These are phyloP conservation scores for Catharus fuscescens DNA, from an alignment of 2,113 vertebrate genomes.

Conservation along the genomic window DNA sequence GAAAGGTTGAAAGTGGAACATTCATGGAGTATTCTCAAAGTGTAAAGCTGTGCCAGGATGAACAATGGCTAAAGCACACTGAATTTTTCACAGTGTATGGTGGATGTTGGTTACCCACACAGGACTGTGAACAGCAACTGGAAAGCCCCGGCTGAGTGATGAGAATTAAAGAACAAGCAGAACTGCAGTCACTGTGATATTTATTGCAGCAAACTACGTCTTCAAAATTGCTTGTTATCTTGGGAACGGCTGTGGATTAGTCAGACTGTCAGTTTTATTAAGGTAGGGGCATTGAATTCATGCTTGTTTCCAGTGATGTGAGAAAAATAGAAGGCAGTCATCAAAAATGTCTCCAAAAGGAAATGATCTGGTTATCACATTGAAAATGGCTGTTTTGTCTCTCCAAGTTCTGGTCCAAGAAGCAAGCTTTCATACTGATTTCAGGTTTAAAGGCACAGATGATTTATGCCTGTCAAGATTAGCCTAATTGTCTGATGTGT, in stretches of 20 bases:
- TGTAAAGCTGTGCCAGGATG: background rate
- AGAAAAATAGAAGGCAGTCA: background rate
- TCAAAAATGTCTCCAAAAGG: background rate
- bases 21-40: background rate
- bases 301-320: background rate
- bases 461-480: slow-evolving; percentile 1
- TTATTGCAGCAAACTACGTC: background rate
- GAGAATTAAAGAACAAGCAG: background rate
- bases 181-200: background rate
- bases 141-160: background rate
- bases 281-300: background rate
- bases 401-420: background rate
- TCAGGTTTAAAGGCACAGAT: slow-evolving; percentile 12
- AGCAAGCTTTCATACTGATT: background rate
- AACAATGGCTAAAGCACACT: background rate
- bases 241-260: background rate
- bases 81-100: background rate
- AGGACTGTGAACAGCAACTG: background rate
- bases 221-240: background rate
- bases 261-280: slow-evolving; percentile 14
- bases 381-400: background rate
- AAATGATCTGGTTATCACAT: background rate
- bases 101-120: background rate
- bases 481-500: background rate
- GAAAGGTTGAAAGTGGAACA: background rate